Base-by-base conservation (phyloP, 2,888 invertebrate species). In the Adelphocoris suturalis region DNA sequence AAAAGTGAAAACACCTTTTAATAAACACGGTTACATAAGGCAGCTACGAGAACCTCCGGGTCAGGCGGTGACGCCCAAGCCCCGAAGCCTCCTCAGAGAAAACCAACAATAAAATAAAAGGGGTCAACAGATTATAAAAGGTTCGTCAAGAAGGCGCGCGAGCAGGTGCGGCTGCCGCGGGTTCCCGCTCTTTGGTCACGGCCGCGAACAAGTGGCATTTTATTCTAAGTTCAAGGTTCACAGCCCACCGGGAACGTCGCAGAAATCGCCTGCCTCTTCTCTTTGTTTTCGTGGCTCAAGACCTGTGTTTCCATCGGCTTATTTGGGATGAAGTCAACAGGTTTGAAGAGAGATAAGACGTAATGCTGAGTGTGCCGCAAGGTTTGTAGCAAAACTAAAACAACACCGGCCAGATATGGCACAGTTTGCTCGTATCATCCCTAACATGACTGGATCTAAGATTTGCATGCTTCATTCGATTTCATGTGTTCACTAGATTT, bases 191-290 rank as follows among this genome's bases (percentile, higher is more conserved):
- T 48, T 48, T 48, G 82, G 82, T 82, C 82, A 82, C 48, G 82
- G 82, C 48, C 52, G 27, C 48, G 82, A 82, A 23, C 82, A 82
- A 82, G 48, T 82, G 82, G 82, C 82, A 82, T 82, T 82, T 37
- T 82, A 48, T 82, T 82, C 48, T 48, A 82, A 82, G 82, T 82
- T 82, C 82, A 82, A 82, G 82, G 82, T 82, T 82, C 82, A 52
- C 48, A 82, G 82, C 68, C 68, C 68, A 68, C 68, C 68, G 23
- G 68, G 68, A 68, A 16, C 68, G 68, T 23, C 68, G 68, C 57
- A 16, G 57, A n/a, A 57, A 68, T 68, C 68, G 12, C 5, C 68
- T 13, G 19, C 11, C 68, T 23, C 23, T 68, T 68, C 68, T 9
- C 68, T 68, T 68, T 68, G 68, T 68, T 23, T 23, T 68, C 68